Base-by-base conservation (phyloP, 1,140 invertebrate species). In the Trigoniulus corallinus region DNA sequence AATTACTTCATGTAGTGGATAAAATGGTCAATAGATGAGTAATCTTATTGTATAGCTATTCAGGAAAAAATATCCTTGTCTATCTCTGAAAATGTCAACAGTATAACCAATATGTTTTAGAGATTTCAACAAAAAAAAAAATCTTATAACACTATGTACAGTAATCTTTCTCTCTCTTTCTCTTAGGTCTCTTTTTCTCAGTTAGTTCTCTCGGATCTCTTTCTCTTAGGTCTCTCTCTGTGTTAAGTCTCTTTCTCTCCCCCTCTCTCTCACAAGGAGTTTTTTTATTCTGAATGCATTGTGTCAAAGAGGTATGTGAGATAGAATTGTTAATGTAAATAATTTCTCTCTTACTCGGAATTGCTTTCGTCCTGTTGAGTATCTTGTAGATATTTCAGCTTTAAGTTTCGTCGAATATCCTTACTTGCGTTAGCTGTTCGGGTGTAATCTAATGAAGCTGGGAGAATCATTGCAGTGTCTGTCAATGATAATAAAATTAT, bases 401-500 rank as follows among this genome's bases (percentile, higher is more conserved):
- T 72, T 47, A 85, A 66, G 61, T 84, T 85, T 56, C 76, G 76
- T 48, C 81, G 69, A 52, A 82, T 82, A 58, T 86, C 82, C 49
- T 73, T 74, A 26, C 77, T 83, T 37, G 79, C 77, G 59, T 85
- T 85, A 4, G 73, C 69, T 56, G 75, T 76, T 37, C 80, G 73
- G 53, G 71, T 79, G 49, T 75, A 72, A 7, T 80, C 78, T 49
- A 84, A 65, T 10, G 74, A 74, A 0, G 80, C 80, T 1, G 82
- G 82, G 46, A 87, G 68, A n/a, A 88, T 67, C 61, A 85, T 74
- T 0, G 84, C 84, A 48, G 80, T 82, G 68, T 88, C 84, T 83
- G 69, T 34, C 27, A 50, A 12, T 34, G 34, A 41, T 45, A 42
- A 48, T 22, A 56, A 52, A 54, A 21, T n/a, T 44, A 22, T 23